Base-by-base conservation (phyloP, 2,797 vertebrate species). In the Glyptemys insculpta region DNA sequence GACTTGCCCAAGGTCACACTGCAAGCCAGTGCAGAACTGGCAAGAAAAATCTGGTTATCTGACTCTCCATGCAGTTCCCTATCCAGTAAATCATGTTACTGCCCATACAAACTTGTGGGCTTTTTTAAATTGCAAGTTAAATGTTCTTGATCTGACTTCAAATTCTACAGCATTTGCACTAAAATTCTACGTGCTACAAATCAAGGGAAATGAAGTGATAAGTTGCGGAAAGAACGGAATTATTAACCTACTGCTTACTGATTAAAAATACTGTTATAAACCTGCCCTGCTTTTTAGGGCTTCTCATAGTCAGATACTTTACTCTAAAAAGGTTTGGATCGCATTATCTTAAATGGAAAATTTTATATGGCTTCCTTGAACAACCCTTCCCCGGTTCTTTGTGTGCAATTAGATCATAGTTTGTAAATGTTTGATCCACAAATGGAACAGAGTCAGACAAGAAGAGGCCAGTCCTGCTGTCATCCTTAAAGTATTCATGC, bases 301-400 rank as follows among this genome's bases (percentile, higher is more conserved):
- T 87, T 89, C 90, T 23, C 50, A 72, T 2, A 15, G 87, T 52
- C 90, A 90, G 19, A 83, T 78, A 54, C 14, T 96, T 88, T 27
- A 59, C 12, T 95, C 29, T 47, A 50, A 4, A 53, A 10, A 18
- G 52, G 41, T 95, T 93, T 84, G 44, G 82, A 93, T 68, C 37
- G 41, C 18, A 27, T 88, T 37, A 65, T 47, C 27, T 88, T 91
- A 88, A 90, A 88, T 18, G 34, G n/a, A 90, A 97, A 92, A 49
- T 68, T 80, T 52, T 76, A 27, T 0, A 7, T 80, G 9, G 34
- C 25, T 79, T 25, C 29, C 74, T 25, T 62, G 34, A 72, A 23
- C 65, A 23, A 9, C 65, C n/a, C 65, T 91, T 92, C 29, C 1
- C 12, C 41, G 5, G 83, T 83, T 52, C 11, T 5, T 88, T 79